Percentiles rank a stretch among this genome's conserved stretches.
Conservation (phyloP, 2,888 invertebrate genomes). For the Tholera decimalis region DNA sequence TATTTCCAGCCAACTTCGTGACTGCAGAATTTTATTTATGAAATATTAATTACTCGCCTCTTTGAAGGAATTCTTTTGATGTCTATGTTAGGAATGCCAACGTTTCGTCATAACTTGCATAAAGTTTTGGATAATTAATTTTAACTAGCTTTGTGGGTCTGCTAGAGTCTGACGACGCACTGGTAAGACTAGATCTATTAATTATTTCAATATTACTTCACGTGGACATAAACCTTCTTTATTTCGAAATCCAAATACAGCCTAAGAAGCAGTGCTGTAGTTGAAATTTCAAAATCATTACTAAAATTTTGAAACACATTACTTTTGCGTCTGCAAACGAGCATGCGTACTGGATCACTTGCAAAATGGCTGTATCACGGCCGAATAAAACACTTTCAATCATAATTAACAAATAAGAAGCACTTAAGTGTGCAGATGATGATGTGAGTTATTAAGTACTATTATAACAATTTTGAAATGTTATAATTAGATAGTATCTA, state of each 20-base stretch:
- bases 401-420: conserved; percentile 16
- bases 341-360: conserved; percentile 30
- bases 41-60: conserved; percentile 33
- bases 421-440: conserved; percentile 27
- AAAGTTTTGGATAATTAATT: conserved; percentile 35
- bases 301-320: conserved; percentile 47
- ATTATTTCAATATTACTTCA: conserved; percentile 39
- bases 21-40: conserved; percentile 36
- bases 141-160: conserved; percentile 15
- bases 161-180: conserved; percentile 5
- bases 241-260: conserved; percentile 40
- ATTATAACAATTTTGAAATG: conserved; percentile 1
- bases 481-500: neutral
- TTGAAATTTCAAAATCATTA: conserved; percentile 51
- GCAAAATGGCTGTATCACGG: conserved; percentile 20
- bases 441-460: conserved; percentile 4
- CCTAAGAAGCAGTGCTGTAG: conserved; percentile 39
- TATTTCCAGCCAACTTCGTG: conserved; percentile 4
- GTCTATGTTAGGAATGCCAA: conserved; percentile 43
- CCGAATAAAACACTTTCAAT: conserved; percentile 19
- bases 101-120: conserved; percentile 34
- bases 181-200: conserved; percentile 21
- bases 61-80: conserved; percentile 41
- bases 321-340: conserved; percentile 31
- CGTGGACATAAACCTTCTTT: conserved; percentile 22